Percentiles rank a stretch among this genome's conserved stretches.
Evolutionary conservation across 2,888 invertebrate species (phyloP).

Genomic region (Drosophila subquinaria): DNA sequence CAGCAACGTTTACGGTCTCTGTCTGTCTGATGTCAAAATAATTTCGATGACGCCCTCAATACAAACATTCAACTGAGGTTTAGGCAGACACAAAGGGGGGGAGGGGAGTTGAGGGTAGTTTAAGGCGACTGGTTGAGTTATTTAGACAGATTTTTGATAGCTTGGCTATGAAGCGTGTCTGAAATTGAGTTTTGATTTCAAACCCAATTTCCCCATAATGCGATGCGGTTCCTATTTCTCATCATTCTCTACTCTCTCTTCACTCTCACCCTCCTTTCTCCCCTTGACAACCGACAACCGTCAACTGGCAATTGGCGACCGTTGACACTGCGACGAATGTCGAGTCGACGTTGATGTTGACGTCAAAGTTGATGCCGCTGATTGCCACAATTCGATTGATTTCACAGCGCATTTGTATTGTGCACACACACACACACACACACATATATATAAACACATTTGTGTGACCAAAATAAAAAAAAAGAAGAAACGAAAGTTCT

Average conservation of each 20-base stretch:
- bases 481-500: conserved; percentile 5
- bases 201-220: conserved; percentile 64
- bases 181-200: conserved; percentile 80
- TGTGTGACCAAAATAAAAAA: background rate
- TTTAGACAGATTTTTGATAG: conserved; percentile 78
- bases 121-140: conserved; percentile 51
- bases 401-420: conserved; percentile 60
- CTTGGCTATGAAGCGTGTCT: conserved; percentile 33
- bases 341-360: conserved; percentile 19
- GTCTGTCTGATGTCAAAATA: conserved; percentile 71
- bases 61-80: conserved; percentile 28
- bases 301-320: conserved; percentile 21
- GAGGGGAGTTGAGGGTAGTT: background rate
- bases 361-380: conserved; percentile 46
- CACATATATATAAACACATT: background rate
- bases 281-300: background rate
- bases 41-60: conserved; percentile 68
- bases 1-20: conserved; percentile 46
- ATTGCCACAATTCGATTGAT: conserved; percentile 81
- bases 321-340: conserved; percentile 45
- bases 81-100: background rate
- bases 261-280: background rate
- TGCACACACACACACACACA: conserved; percentile 7
- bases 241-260: no score
- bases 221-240: conserved; percentile 25